Evolutionary conservation across 1,140 invertebrate genomes (phyloP), one percentile per base, ranked within the genome.

Genomic region (Drosophila micromelanica): DNA sequence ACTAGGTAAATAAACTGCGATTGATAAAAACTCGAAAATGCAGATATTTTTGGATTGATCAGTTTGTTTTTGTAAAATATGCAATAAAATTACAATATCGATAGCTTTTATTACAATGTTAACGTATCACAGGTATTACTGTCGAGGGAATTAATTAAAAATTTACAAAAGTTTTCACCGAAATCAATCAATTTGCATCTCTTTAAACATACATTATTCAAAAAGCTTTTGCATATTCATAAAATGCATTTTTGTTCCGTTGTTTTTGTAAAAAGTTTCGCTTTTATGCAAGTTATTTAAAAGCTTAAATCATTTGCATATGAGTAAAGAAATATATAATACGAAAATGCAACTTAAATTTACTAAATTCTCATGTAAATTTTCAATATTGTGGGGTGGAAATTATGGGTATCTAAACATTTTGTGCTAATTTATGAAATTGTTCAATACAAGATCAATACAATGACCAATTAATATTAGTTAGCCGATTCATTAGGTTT

Each of bases 381-480:
- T 40, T 69, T 23, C 2, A 32, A 59, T 51, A 43, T 51, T 65
- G 32, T 6, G 3, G 35, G 32, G n/a, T 7, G 55, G 32, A 67
- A 48, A 35, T 27, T 27, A 46, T 43, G 49, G 23, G 20, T 49
- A 60, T 46, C 30, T 37, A 9, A 54, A 37, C 23, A 54, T 65
- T 60, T 52, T 46, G 57, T 73, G 72, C 51, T 74, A 69, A 70
- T 69, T 73, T 49, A 69, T 62, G 17, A 46, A 77, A 77, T 61
- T 64, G 82, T 70, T 35, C 43, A 54, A 52, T 52, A 49, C 69
- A 60, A 80, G 63, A 62, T 63, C 60, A 54, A 78, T 71, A 87
- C 64, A 82, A 87, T 78, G 71, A 87, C 86, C 84, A 82, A 86
- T 86, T 87, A 86, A 87, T 87, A 78, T 89, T 78, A 76, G 60